Evolutionary conservation across 2,113 vertebrate genomes (phyloP).

Genomic region (Xenopus laevis): DNA sequence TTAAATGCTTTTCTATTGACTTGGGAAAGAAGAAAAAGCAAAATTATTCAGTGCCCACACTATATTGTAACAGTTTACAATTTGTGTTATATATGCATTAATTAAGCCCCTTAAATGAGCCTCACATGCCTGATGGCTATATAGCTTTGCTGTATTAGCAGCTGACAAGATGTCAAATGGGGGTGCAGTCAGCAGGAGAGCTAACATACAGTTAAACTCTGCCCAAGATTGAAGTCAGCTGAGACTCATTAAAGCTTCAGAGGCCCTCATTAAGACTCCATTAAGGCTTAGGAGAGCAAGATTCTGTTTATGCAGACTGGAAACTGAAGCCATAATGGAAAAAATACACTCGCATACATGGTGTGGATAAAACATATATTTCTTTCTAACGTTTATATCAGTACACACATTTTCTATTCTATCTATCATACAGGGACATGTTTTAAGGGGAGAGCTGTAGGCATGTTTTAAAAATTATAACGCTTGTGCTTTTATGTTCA

Average conservation of each 20-base stretch:
- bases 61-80: slow-evolving; percentile 34
- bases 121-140: slow-evolving; percentile 39
- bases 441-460: too few relatives aligned
- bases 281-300: slow-evolving; percentile 41
- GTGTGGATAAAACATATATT: slow-evolving; percentile 26
- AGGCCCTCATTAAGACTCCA: slow-evolving; percentile 44
- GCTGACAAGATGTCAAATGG: slow-evolving; percentile 44
- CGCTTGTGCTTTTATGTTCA: too few relatives aligned
- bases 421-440: too few relatives aligned
- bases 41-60: slow-evolving; percentile 39
- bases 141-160: slow-evolving; percentile 36
- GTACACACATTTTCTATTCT: background rate
- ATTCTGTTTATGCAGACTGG: slow-evolving; percentile 43
- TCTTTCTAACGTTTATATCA: slow-evolving; percentile 1
- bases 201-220: slow-evolving; percentile 43
- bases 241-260: slow-evolving; percentile 43
- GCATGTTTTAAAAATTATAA: too few relatives aligned
- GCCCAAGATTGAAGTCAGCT: slow-evolving; percentile 42
- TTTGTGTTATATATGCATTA: slow-evolving; percentile 34
- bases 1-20: background rate
- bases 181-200: slow-evolving; percentile 42
- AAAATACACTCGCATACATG: slow-evolving; percentile 19
- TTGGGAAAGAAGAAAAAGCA: slow-evolving; percentile 20
- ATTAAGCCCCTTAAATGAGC: slow-evolving; percentile 29
- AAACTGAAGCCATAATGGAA: slow-evolving; percentile 33